phyloP scores from a whole-genome alignment of 1,140 invertebrate species.

The Cydia fagiglandana region DNA sequence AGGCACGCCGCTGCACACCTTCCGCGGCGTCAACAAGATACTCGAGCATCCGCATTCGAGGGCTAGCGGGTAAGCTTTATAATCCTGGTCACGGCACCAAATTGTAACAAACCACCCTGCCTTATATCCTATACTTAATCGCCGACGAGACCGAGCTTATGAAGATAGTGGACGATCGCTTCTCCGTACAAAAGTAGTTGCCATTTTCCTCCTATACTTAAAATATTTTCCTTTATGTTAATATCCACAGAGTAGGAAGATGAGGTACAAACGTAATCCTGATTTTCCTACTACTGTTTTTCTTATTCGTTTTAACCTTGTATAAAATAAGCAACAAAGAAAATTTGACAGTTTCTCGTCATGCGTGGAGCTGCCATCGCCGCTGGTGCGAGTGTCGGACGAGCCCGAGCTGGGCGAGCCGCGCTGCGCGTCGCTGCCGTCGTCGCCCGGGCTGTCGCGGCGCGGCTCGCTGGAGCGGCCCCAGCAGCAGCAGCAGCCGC shows the following conservation, averaged over 20 bases:
- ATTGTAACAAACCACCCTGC: neutral
- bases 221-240: too few relatives aligned
- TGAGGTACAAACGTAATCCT: too few relatives aligned
- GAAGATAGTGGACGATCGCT: too few relatives aligned
- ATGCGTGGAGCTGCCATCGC: constrained; percentile 86
- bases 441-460: constrained; percentile 45
- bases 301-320: too few relatives aligned
- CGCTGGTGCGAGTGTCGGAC: constrained; percentile 53
- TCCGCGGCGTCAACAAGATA: constrained; percentile 87
- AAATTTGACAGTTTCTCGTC: constrained; percentile 79
- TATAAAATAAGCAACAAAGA: too few relatives aligned
- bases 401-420: constrained; percentile 47
- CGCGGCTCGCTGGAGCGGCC: constrained; percentile 47
- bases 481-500: constrained; percentile 44
- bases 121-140: too few relatives aligned
- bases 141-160: too few relatives aligned
- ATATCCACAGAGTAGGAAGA: too few relatives aligned
- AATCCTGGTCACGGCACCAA: neutral
- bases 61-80: constrained; percentile 50
- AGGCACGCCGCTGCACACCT: constrained; percentile 54
- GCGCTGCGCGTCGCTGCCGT: constrained; percentile 56
- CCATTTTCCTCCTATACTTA: too few relatives aligned
- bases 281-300: too few relatives aligned
- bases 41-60: constrained; percentile 80
- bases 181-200: too few relatives aligned